phyloP scores from a whole-genome alignment of 2,797 vertebrate genomes.

The Allenopithecus nigroviridis region DNA sequence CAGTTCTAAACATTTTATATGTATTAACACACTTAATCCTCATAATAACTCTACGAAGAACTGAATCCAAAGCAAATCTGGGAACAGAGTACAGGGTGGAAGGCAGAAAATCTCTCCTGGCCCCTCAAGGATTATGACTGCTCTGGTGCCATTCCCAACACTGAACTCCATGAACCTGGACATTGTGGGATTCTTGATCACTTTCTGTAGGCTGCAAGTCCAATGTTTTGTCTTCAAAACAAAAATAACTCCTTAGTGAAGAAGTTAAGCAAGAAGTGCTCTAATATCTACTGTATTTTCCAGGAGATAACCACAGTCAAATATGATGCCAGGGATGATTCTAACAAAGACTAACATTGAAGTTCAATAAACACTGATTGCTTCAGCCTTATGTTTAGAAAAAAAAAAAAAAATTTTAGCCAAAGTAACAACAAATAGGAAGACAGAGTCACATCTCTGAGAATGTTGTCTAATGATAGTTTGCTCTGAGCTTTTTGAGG shows the following conservation, averaged over 20 bases:
- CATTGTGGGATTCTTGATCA: neutral
- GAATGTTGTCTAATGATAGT: neutral
- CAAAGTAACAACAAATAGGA: conserved; percentile 29
- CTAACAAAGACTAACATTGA: neutral
- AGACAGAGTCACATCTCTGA: neutral
- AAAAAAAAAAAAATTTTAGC: neutral
- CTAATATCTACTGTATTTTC: neutral
- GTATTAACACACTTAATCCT: conserved; percentile 43
- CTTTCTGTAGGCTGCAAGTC: neutral
- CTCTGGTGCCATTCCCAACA: neutral
- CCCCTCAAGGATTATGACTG: neutral
- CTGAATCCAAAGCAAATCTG: conserved; percentile 45
- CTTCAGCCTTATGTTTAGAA: neutral
- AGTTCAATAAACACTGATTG: neutral
- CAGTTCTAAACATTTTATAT: neutral
- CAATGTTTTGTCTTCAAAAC: neutral
- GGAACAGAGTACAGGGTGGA: neutral
- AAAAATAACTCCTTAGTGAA: neutral
- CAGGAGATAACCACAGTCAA: neutral
- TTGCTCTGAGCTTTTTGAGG: neutral
- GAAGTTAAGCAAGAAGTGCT: neutral
- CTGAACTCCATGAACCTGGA: neutral
- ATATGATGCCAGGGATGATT: neutral
- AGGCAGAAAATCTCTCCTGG: neutral
- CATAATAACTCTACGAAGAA: conserved; percentile 6